A percentile compares a stretch with the other conserved stretches of the same genome.
These are phyloP conservation scores for Cryptoblepharus egeriae DNA, from an alignment of 2,797 vertebrate species.

Conservation along the genomic window DNA sequence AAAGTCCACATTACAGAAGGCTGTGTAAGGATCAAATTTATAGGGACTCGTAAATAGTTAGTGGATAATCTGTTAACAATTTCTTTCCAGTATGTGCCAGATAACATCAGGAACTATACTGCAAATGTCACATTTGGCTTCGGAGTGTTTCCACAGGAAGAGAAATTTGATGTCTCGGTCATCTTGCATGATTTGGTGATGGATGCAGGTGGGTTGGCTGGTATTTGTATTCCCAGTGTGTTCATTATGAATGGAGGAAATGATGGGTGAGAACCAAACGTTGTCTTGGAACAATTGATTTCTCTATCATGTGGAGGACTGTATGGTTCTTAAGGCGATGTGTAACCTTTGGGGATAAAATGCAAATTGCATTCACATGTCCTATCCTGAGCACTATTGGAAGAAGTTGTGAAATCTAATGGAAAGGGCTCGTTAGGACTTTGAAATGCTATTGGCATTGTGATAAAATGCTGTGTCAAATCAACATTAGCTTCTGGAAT, in stretches of 20 bases:
- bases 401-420: too few relatives aligned
- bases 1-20: too few relatives aligned
- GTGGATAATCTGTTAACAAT: not conserved
- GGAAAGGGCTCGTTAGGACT: too few relatives aligned
- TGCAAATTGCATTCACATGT: too few relatives aligned
- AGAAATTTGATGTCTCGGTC: slow-evolving; percentile 54
- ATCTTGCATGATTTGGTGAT: slow-evolving; percentile 7
- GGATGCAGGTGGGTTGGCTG: slow-evolving; percentile 64
- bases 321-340: too few relatives aligned
- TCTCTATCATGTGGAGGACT: too few relatives aligned
- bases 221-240: not conserved
- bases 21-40: not conserved
- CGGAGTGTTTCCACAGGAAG: slow-evolving; percentile 47
- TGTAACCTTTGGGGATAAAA: too few relatives aligned
- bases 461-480: too few relatives aligned
- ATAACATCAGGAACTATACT: slow-evolving; percentile 45
- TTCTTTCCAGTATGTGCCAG: slow-evolving; percentile 46
- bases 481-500: not conserved
- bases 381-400: too few relatives aligned
- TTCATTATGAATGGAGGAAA: not conserved
- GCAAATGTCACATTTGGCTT: slow-evolving; percentile 67
- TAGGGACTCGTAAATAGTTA: not conserved
- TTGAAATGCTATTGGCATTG: too few relatives aligned
- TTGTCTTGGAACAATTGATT: too few relatives aligned
- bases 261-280: not conserved